These are phyloP conservation scores for Callionymus lyra DNA, from an alignment of 2,113 vertebrate genomes.

Conservation along the genomic window DNA sequence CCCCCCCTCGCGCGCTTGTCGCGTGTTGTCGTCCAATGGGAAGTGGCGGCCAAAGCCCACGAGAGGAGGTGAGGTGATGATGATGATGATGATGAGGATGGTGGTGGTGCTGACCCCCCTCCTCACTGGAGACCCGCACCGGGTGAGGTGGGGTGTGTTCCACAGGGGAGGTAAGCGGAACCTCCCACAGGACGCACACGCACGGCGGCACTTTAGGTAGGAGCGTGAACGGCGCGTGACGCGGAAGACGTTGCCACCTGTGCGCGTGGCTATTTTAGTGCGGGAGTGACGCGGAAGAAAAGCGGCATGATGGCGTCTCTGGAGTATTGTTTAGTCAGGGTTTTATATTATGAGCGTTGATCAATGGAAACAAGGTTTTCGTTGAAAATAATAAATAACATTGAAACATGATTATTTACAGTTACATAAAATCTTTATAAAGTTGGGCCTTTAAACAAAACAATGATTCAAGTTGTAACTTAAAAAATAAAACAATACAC, in stretches of 20 bases:
- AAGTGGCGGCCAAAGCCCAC: constrained; percentile 47
- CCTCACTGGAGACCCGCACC: constrained; percentile 17
- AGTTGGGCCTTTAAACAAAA: too few species aligned
- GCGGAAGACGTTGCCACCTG: constrained; percentile 23
- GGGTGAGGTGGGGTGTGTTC: constrained; percentile 53
- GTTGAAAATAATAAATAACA: too few species aligned
- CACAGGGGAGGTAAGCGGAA: constrained; percentile 51
- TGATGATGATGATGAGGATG: too few species aligned
- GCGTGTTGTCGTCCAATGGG: constrained; percentile 86
- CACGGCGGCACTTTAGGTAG: constrained; percentile 19
- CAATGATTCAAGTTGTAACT: too few species aligned
- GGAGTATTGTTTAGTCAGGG: too few species aligned
- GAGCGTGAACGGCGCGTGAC: constrained; percentile 43
- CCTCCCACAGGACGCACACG: constrained; percentile 61
- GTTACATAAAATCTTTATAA: too few species aligned
- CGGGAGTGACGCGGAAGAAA: neutral
- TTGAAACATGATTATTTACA: too few species aligned
- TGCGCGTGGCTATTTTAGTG: neutral
- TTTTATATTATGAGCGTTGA: too few species aligned
- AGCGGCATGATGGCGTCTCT: too few species aligned
- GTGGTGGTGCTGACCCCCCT: constrained; percentile 40
- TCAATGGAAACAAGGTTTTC: too few species aligned
- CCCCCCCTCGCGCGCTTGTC: constrained; percentile 85
- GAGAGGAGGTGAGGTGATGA: constrained; percentile 28
- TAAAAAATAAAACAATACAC: too few species aligned